Base-by-base conservation (phyloP, 2,797 vertebrate genomes). In the Takifugu ocellatus region DNA sequence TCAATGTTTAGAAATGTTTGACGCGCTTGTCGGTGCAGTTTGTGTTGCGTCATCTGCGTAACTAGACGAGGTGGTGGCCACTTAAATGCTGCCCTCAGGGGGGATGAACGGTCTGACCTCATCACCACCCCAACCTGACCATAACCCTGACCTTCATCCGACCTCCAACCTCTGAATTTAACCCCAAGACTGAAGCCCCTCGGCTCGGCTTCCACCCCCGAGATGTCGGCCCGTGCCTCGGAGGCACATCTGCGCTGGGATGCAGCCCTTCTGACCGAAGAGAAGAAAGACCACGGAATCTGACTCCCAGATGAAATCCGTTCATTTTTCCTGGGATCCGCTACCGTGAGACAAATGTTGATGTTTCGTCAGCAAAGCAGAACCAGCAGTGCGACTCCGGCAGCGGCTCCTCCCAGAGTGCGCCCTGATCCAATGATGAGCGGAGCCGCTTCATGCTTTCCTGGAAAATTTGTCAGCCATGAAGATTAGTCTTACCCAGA, bases 201-300 rank as follows among this genome's bases (percentile, higher is more conserved):
- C 63, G 31, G 68, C 69, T 39, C 33, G 68, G 81, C 84, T 83
- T 63, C 81, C 84, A 74, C 83, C 86, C 75, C 84, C 56, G 69
- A 21, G 16, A 21, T 7, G 16, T 71, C 54, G 77, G 70, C 74
- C 70, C 24, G 43, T 77, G 78, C 87, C 85, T 84, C 55, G 21
- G 47, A 78, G 86, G 82, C 83, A 90, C 88, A 91, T 90, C 87
- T 90, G 87, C 84, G 87, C 59, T 48, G 53, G 70, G 72, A 80
- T 79, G 57, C 75, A 55, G 66, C 50, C 17, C n/a, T 51, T 74
- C 44, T 24, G 65, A 77, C 66, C 49, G 5, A 57, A 26, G 26
- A 72, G 71, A 76, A 79, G 66, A 74, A 71, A 81, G 64, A 71
- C 33, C 44, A 47, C 16, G 77, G 79, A 83, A 86, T 74, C 69